Evolutionary conservation across 2,888 invertebrate species (phyloP).

Genomic region (Cepaea hortensis): DNA sequence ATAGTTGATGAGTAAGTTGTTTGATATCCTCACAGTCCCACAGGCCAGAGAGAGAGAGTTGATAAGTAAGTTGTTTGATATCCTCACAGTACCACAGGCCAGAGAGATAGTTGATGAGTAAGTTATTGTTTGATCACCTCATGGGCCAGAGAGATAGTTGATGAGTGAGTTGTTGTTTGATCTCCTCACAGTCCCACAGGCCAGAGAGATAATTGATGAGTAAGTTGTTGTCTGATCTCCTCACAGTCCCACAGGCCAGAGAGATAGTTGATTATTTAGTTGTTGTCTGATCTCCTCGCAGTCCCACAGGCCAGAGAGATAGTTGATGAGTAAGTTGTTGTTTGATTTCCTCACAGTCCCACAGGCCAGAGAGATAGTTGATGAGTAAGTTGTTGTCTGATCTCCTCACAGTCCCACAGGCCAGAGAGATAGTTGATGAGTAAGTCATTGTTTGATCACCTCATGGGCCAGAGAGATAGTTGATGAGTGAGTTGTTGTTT

Average conservation of each 20-base stretch:
- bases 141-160: background rate
- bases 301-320: no score
- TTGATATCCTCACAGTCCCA: background rate
- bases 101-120: slow-evolving; percentile 68
- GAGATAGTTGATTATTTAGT: no score
- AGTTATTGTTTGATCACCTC: slow-evolving; percentile 45
- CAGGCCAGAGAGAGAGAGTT: background rate
- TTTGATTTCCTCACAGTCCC: no score
- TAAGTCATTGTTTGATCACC: slow-evolving; percentile 53
- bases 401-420: no score
- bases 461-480: background rate
- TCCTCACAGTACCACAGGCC: slow-evolving; percentile 71
- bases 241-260: no score
- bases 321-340: background rate
- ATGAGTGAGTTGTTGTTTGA: background rate
- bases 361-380: no score
- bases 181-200: background rate
- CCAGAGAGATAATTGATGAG: background rate
- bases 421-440: slow-evolving; percentile 67
- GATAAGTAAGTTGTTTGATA: background rate
- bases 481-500: background rate
- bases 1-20: no score
- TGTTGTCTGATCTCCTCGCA: no score
- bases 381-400: no score
- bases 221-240: background rate